Evolutionary conservation across 2,113 vertebrate species (phyloP).

Genomic region (human (Homo sapiens)): GRCh38 chr11:118613001-118613500

Average conservation of each 20-base stretch:
- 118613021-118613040: not conserved
- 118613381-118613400: not conserved
- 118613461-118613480: not conserved
- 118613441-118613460: not conserved
- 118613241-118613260: not conserved
- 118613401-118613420: not conserved
- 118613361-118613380: not conserved
- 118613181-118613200: not conserved
- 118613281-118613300: conserved; percentile 59
- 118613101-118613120: not conserved
- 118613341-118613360: not conserved
- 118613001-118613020: not conserved
- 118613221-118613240: not conserved
- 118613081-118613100: not conserved
- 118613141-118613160: not conserved
- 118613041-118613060: not conserved
- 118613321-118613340: not conserved
- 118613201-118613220: not conserved
- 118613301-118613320: not conserved
- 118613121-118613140: not conserved
- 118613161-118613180: rapidly evolving
- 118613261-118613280: not conserved
- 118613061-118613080: not conserved
- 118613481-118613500: not conserved
- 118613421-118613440: not conserved